Evolutionary conservation across 2,113 vertebrate genomes (phyloP).

Genomic region (Cyanoramphus novaezelandiae): DNA sequence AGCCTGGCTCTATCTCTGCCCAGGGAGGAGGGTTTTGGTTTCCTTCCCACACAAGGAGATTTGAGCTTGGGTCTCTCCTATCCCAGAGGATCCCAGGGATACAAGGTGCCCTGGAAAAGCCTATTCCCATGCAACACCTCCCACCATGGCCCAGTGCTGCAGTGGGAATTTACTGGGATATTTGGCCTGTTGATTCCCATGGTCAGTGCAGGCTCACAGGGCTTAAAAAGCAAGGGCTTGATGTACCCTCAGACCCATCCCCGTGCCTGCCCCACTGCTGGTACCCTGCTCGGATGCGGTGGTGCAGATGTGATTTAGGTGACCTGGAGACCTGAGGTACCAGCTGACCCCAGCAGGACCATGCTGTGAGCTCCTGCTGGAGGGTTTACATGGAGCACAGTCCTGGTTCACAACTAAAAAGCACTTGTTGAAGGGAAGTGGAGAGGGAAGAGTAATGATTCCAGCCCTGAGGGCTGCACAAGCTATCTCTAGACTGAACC

Average conservation of each 20-base stretch:
- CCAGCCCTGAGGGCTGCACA: neutral
- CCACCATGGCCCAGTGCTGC: neutral
- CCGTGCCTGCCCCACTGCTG: fast-evolving
- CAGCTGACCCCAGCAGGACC: fast-evolving
- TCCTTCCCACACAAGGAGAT: fast-evolving
- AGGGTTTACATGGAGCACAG: neutral
- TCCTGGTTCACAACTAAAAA: neutral
- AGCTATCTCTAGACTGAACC: neutral
- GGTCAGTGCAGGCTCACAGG: neutral
- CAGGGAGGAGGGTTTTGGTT: neutral
- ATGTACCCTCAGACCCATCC: neutral
- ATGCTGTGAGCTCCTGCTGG: neutral
- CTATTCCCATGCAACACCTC: neutral
- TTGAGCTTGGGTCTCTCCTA: neutral
- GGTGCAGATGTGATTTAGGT: fast-evolving
- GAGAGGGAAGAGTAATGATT: neutral
- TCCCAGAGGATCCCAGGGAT: neutral
- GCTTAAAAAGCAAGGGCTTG: neutral
- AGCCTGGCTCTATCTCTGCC: neutral
- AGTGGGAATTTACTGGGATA: neutral
- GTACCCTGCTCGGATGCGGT: fast-evolving
- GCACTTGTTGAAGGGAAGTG: neutral
- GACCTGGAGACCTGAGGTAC: neutral
- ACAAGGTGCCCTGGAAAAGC: neutral
- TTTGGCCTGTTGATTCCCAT: fast-evolving